These are phyloP conservation scores for Drosophila setifemur DNA, from an alignment of 1,140 invertebrate species.

Conservation along the genomic window DNA sequence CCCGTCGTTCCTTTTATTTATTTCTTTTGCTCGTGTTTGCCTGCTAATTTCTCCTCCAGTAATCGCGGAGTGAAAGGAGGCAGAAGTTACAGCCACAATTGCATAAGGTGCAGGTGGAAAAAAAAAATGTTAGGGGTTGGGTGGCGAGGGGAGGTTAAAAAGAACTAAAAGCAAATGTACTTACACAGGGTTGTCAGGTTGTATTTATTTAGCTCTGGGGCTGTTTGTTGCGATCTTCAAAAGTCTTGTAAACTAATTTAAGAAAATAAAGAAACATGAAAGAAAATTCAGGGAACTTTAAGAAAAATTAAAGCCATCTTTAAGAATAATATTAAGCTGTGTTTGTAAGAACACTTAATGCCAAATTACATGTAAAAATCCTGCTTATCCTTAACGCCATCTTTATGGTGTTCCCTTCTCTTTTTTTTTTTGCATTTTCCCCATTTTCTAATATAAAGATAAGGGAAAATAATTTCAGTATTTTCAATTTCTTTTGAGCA, in stretches of 20 bases:
- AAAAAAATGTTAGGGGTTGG: no score
- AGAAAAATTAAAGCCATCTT: no score
- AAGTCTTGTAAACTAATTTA: no score
- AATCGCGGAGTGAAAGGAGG: slow-evolving; percentile 27
- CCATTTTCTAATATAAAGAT: not conserved
- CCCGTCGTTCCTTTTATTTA: slow-evolving; percentile 68
- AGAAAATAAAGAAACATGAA: no score
- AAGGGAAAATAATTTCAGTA: not conserved
- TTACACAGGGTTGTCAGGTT: slow-evolving; percentile 33
- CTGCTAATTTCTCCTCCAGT: slow-evolving; percentile 67
- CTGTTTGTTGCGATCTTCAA: no score
- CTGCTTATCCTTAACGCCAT: slow-evolving; percentile 4
- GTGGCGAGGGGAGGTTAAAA: no score
- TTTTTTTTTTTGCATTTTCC: slow-evolving; percentile 3
- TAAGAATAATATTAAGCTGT: not conserved
- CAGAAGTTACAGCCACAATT: slow-evolving; percentile 42
- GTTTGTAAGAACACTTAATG: no score
- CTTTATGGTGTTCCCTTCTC: not conserved
- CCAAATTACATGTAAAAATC: no score
- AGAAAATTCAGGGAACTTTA: no score
- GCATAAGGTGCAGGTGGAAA: slow-evolving; percentile 40
- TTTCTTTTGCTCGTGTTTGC: slow-evolving; percentile 75
- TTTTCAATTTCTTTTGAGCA: slow-evolving; percentile 31
- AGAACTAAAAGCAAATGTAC: slow-evolving; percentile 2
- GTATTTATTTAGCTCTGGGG: not conserved